phyloP scores from a whole-genome alignment of 1,140 invertebrate species.

The Solenopsis fugax region DNA sequence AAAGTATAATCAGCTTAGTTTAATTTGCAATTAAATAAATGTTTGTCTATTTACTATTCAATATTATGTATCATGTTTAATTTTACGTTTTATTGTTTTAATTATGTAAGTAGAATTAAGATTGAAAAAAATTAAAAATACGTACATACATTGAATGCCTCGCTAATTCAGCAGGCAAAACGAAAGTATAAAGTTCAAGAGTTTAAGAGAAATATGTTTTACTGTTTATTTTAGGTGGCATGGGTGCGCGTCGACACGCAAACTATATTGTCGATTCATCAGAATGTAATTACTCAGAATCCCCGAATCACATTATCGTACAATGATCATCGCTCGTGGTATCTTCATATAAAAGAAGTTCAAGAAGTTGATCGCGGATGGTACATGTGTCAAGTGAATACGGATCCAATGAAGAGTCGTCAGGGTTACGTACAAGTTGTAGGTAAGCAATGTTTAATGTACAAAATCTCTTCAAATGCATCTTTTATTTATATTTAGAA shows the following conservation, averaged over 20 bases:
- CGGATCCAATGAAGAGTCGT: constrained; percentile 94
- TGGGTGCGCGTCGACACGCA: constrained; percentile 97
- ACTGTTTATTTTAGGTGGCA: constrained; percentile 90
- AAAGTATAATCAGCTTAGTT: not conserved
- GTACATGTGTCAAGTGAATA: constrained; percentile 95
- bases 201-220: constrained; percentile 12
- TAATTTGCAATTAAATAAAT: constrained; percentile 7
- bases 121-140: not conserved
- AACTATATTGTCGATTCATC: constrained; percentile 95
- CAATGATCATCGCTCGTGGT: constrained; percentile 96
- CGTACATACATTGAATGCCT: not conserved
- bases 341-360: constrained; percentile 93
- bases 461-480: not conserved
- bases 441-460: constrained; percentile 88
- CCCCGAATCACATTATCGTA: constrained; percentile 94
- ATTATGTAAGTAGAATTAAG: not conserved
- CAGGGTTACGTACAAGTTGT: constrained; percentile 96
- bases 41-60: not conserved
- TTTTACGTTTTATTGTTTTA: not conserved
- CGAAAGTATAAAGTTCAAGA: not conserved
- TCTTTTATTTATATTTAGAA: not conserved
- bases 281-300: constrained; percentile 96
- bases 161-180: not conserved
- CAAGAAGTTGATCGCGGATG: constrained; percentile 93
- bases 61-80: not conserved